Evolutionary conservation across 2,888 invertebrate species (phyloP).

Genomic region (Andrena flavipes): DNA sequence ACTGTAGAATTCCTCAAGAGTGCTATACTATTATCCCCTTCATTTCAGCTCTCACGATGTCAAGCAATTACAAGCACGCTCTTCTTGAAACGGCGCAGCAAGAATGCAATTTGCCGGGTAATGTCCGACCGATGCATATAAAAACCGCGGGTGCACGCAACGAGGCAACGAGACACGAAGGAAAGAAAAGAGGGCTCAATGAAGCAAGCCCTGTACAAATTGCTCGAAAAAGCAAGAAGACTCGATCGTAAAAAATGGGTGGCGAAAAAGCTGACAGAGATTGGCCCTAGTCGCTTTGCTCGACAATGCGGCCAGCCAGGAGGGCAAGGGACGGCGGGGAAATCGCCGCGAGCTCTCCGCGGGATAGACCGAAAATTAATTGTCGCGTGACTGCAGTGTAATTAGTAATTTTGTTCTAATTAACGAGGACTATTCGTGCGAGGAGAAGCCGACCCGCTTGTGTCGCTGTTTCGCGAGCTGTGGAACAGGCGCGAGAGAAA

Average conservation of each 20-base stretch:
- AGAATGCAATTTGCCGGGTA: not conserved
- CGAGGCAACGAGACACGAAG: not conserved
- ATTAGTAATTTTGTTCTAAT: conserved; percentile 71
- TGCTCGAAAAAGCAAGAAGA: conserved; percentile 22
- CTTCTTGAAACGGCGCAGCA: too few species aligned
- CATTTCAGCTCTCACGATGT: too few species aligned
- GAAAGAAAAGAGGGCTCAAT: not conserved
- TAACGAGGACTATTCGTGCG: conserved; percentile 55
- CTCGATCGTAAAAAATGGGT: conserved; percentile 18
- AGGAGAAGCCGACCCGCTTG: conserved; percentile 6
- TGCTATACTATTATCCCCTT: too few species aligned
- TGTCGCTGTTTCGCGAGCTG: not conserved
- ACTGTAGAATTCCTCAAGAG: too few species aligned
- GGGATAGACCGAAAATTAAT: conserved; percentile 64
- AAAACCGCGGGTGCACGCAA: not conserved
- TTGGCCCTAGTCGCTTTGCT: conserved; percentile 28
- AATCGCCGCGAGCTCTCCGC: conserved; percentile 27
- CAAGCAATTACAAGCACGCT: not conserved
- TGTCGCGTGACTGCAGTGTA: conserved; percentile 48
- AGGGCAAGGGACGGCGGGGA: conserved; percentile 32
- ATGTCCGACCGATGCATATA: not conserved
- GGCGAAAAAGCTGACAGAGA: conserved; percentile 40
- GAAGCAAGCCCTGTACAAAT: conserved; percentile 28
- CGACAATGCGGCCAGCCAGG: not conserved
- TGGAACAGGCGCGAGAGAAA: conserved; percentile 25